phyloP scores from a whole-genome alignment of 2,888 invertebrate species.

The Epinotia brunnichana region DNA sequence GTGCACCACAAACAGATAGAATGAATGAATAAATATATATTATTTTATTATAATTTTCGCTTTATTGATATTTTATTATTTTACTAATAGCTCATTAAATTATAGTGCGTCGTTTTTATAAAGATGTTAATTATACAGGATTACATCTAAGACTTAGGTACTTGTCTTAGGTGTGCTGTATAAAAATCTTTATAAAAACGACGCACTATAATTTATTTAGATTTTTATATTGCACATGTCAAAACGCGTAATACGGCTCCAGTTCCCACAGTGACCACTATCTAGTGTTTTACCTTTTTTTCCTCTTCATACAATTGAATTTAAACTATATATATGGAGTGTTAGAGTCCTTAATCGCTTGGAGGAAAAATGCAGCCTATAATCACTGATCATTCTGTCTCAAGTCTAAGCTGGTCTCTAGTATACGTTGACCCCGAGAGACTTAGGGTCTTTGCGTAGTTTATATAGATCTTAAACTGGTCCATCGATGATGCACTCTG shows the following conservation, averaged over 20 bases:
- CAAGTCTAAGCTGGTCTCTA: background rate
- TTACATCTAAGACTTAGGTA: too few species aligned
- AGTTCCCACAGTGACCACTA: slow-evolving; percentile 54
- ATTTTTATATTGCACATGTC: slow-evolving; percentile 10
- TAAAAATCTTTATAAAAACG: background rate
- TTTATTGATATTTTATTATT: too few species aligned
- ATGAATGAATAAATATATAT: too few species aligned
- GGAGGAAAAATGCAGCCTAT: background rate
- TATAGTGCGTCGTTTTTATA: too few species aligned
- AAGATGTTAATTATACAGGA: too few species aligned
- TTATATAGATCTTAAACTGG: background rate
- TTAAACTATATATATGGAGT: background rate
- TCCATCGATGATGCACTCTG: background rate
- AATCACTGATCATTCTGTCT: background rate
- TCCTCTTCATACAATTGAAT: background rate
- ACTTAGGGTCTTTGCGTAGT: background rate
- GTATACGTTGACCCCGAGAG: background rate
- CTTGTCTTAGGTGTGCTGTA: too few species aligned
- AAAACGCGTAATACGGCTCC: slow-evolving; percentile 23
- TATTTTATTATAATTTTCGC: too few species aligned
- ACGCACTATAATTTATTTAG: slow-evolving; percentile 1
- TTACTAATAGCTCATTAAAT: too few species aligned
- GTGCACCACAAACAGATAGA: too few species aligned
- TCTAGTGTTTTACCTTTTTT: slow-evolving; percentile 26
- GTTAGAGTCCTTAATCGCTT: slow-evolving; percentile 16